These are phyloP conservation scores for Todiramphus saurophagus DNA, from an alignment of 2,113 vertebrate genomes.

Conservation along the genomic window DNA sequence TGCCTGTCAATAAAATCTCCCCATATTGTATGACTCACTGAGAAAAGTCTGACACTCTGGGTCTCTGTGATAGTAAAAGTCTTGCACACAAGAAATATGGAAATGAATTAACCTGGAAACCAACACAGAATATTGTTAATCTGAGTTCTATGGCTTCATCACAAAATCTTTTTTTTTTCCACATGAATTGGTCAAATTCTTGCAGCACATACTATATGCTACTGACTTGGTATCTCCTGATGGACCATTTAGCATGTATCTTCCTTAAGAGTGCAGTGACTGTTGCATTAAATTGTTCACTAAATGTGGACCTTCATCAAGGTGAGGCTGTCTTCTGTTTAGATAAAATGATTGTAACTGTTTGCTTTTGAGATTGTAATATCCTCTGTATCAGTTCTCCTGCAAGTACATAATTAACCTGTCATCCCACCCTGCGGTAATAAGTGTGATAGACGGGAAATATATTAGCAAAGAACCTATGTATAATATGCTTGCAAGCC, in stretches of 20 bases:
- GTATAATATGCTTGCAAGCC: slow-evolving; percentile 69
- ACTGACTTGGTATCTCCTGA: neutral
- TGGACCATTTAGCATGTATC: neutral
- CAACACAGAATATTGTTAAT: neutral
- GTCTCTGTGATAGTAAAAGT: neutral
- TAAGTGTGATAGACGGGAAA: slow-evolving; percentile 77
- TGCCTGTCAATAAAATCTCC: neutral
- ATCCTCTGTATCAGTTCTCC: slow-evolving; percentile 76
- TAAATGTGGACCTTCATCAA: slow-evolving; percentile 72
- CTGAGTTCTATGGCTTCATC: neutral
- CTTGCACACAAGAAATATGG: neutral
- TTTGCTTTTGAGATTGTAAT: slow-evolving; percentile 78
- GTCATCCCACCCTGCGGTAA: slow-evolving; percentile 78
- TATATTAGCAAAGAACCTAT: slow-evolving; percentile 72
- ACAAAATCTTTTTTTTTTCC: neutral
- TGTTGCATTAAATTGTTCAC: slow-evolving; percentile 35
- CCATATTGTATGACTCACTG: too few relatives aligned
- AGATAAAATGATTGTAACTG: slow-evolving; percentile 76
- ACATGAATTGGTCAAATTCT: neutral
- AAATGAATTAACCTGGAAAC: neutral
- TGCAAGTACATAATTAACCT: slow-evolving; percentile 81
- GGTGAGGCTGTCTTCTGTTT: slow-evolving; percentile 74
- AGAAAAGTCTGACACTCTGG: neutral
- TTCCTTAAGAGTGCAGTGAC: neutral
- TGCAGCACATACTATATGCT: neutral